Evolutionary conservation across 2,888 invertebrate genomes (phyloP), one percentile per base, ranked within the genome.

Genomic region (Cryptosula pallasiana): DNA sequence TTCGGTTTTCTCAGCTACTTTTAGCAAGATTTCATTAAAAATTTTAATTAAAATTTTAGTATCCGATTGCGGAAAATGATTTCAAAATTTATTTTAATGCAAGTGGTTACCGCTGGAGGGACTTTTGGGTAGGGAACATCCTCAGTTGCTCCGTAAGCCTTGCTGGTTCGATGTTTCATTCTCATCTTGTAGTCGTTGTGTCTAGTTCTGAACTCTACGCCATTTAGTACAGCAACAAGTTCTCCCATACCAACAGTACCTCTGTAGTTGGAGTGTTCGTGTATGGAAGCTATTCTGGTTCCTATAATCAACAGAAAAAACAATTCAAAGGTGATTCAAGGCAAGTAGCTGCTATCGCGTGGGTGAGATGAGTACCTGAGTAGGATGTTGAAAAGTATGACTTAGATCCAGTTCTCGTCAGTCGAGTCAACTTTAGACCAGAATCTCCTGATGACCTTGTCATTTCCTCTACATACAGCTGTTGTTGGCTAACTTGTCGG

Each of bases 401-500:
- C 45, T 70, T 70, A 16, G 70, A 54, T 5, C 70, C 70, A 29
- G 55, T 27, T 36, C 70, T 36, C n/a, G 45, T 45, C 1, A 75
- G 74, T 1, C 76, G 73, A 20, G 71, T 63, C 3, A 71, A 74
- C 74, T 77, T 77, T 3, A 78, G 72, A 25, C 78, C 79, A n/a
- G 78, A 79, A 32, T 73, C 75, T 1, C 77, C 78, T 72, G 55
- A 79, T 72, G 73, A 69, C 35, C 70, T 23, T 27, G 55, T 75
- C 72, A 75, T 74, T 72, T 79, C 78, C 71, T 80, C 78, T 1
- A 76, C 75, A 71, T 75, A 75, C 9, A 76, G 69, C 71, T 79
- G 78, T 55, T 77, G 76, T 58, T 78, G 69, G 76, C 78, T 78
- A 63, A 78, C 75, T 58, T 79, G 79, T 25, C 78, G 63, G 0